Evolutionary conservation across 2,113 vertebrate species (phyloP).

Genomic region (Pithys albifrons): DNA sequence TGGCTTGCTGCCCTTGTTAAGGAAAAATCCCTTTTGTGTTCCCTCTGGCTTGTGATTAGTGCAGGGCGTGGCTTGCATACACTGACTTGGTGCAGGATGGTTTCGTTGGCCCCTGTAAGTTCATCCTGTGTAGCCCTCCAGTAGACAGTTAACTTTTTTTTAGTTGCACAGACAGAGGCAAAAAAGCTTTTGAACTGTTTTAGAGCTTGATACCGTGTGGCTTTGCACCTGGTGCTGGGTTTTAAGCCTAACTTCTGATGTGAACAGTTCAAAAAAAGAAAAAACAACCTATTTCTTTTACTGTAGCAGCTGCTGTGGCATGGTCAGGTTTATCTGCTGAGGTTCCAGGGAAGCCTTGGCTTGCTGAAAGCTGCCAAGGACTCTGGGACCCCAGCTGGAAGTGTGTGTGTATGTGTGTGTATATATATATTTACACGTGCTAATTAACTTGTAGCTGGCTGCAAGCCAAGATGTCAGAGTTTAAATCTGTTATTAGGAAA

Average conservation of each 20-base stretch:
- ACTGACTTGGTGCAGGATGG: not conserved
- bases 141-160: not conserved
- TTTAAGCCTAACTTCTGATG: not conserved
- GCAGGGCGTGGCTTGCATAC: not conserved
- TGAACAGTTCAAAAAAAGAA: not conserved
- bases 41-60: not conserved
- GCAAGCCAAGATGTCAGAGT: not conserved
- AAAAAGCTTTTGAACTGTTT: not conserved
- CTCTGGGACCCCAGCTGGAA: not conserved
- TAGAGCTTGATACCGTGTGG: not conserved
- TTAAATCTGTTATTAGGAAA: not conserved
- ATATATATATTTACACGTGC: not conserved
- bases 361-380: not conserved
- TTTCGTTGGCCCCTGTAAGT: not conserved
- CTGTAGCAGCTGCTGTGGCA: not conserved
- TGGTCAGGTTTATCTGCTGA: not conserved
- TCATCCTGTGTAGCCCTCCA: not conserved
- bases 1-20: not conserved
- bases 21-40: not conserved
- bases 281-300: not conserved
- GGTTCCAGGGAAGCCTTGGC: not conserved
- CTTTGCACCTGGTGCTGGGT: not conserved
- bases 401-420: not conserved
- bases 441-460: not conserved
- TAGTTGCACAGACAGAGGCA: not conserved